These are phyloP conservation scores for Cinara cedri DNA, from an alignment of 2,888 invertebrate genomes.

Conservation along the genomic window DNA sequence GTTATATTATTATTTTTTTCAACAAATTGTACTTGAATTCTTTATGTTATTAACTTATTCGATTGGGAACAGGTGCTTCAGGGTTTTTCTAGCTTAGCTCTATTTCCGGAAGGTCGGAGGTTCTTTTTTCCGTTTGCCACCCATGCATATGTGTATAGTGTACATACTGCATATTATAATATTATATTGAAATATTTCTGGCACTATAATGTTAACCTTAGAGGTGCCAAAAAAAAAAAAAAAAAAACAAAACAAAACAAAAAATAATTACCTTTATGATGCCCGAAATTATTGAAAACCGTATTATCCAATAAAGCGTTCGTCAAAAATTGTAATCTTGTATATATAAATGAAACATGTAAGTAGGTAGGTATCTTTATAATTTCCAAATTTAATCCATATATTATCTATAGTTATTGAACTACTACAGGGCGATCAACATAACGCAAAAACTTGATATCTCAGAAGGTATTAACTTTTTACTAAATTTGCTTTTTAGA, in stretches of 20 bases:
- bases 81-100: constrained; percentile 44
- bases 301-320: neutral
- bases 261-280: constrained; percentile 27
- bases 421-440: no score
- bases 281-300: constrained; percentile 28
- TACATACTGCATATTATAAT: constrained; percentile 12
- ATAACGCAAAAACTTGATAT: no score
- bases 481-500: no score
- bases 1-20: no score
- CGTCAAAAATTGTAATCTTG: neutral
- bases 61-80: constrained; percentile 6
- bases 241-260: neutral
- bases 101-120: constrained; percentile 55
- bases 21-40: constrained; percentile 1
- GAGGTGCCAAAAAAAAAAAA: constrained; percentile 34
- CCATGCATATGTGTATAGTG: neutral
- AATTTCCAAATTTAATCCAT: no score
- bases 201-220: constrained; percentile 40
- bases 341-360: neutral
- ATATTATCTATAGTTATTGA: no score
- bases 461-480: no score
- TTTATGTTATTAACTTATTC: constrained; percentile 21
- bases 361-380: neutral
- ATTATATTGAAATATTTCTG: constrained; percentile 49
- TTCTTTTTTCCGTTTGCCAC: constrained; percentile 47